Evolutionary conservation across 2,113 vertebrate species (phyloP).

Genomic region (Callipepla californica): DNA sequence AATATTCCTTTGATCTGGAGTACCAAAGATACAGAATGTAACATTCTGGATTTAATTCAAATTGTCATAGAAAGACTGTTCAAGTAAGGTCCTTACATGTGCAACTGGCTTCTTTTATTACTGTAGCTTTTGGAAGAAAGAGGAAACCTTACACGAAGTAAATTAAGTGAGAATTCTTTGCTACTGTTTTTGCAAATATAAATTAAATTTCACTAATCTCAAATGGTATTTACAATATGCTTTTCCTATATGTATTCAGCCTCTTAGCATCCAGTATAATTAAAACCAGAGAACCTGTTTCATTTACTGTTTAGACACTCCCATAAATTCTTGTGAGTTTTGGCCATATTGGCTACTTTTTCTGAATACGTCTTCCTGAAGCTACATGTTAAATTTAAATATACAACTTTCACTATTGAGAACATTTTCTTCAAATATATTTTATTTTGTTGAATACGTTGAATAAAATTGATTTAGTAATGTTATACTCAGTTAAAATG

Average conservation of each 20-base stretch:
- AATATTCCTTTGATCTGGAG: neutral
- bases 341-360: neutral
- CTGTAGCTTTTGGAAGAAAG: fast-evolving
- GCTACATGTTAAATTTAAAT: neutral
- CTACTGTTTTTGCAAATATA: slow-evolving; percentile 11
- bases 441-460: neutral
- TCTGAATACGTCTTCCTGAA: neutral
- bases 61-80: neutral
- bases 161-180: neutral
- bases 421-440: neutral
- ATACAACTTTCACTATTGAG: neutral
- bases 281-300: slow-evolving; percentile 22
- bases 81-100: neutral
- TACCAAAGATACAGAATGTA: neutral
- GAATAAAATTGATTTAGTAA: neutral
- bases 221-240: neutral
- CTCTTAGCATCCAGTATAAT: neutral
- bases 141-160: neutral
- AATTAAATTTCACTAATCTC: slow-evolving; percentile 27
- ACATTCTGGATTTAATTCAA: neutral
- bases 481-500: neutral
- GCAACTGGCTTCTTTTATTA: neutral
- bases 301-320: neutral
- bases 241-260: neutral
- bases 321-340: slow-evolving; percentile 5